Evolutionary conservation across 2,888 invertebrate genomes (phyloP), one percentile per base, ranked within the genome.

Genomic region (Lathronympha strigana): DNA sequence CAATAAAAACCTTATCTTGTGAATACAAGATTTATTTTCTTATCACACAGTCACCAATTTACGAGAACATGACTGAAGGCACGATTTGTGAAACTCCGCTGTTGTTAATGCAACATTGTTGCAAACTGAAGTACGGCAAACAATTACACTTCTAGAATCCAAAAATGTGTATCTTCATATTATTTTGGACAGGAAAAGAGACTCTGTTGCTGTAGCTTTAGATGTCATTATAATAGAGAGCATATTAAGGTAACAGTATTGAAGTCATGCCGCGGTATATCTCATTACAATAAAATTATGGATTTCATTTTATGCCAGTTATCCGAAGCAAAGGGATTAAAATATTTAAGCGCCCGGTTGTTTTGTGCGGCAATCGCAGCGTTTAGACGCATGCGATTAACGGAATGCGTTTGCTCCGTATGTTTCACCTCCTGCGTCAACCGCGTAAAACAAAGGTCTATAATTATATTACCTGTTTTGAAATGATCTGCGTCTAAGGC

Each of bases 61-160:
- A 57, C 17, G n/a, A 19, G 25, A 17, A 25, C 23, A 17, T 40
- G 23, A 13, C 6, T 21, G 31, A 57, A 57, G 19, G n/a, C 17
- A 25, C 43, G n/a, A 43, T 43, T 57, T 51, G 50, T 31, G 38
- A 62, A 63, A 63, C 57, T 33, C 40, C 50, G 33, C 28, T 50
- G 47, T 47, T 50, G 49, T 50, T 43, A 57, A 57, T 21, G 57
- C 63, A 63, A 63, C 63, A 63, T 31, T 63, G 63, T 63, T 58
- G 63, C 54, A 36, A 45, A n/a, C 17, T 43, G 50, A 31, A 43
- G 17, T 40, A 47, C 33, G 17, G 9, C 38, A 19, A 31, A 43
- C 19, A 57, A 45, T 57, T 28, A 11, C n/a, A n/a, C 25, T 17
- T 11, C 43, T 25, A 3, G 17, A 15, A 17, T 55, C 40, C 15